A percentile compares a stretch with the other conserved stretches of the same genome.
Conservation (phyloP, 1,140 invertebrate genomes). For the Coenobita brevimanus region DNA sequence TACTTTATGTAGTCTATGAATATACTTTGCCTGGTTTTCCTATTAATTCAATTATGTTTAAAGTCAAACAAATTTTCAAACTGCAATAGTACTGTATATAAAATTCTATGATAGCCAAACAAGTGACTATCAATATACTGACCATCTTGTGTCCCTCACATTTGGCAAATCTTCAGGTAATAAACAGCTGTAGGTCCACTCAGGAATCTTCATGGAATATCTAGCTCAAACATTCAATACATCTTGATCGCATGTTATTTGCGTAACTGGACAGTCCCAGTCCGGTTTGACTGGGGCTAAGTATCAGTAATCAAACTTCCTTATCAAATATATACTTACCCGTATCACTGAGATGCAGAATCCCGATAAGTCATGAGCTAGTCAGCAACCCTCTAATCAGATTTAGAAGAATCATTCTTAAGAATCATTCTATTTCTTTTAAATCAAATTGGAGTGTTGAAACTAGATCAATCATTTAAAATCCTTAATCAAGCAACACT, state of each 20-base stretch:
- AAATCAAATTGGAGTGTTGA: constrained; percentile 30
- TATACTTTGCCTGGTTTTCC: constrained; percentile 22
- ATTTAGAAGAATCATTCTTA: neutral
- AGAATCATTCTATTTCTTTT: neutral
- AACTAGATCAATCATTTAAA: constrained; percentile 30
- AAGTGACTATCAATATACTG: constrained; percentile 54
- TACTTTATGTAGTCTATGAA: too few species aligned
- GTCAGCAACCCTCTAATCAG: constrained; percentile 9
- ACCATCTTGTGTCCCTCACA: constrained; percentile 49
- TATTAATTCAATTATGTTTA: neutral
- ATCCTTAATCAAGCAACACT: constrained; percentile 46
- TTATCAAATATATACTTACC: too few species aligned
- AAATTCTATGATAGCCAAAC: constrained; percentile 36
- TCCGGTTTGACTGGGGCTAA: too few species aligned
- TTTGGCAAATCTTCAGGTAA: constrained; percentile 44
- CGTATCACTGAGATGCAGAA: neutral
- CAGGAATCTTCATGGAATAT: constrained; percentile 46
- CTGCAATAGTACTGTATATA: constrained; percentile 26
- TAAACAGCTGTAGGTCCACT: constrained; percentile 34
- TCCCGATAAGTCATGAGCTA: constrained; percentile 42
- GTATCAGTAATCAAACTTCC: too few species aligned
- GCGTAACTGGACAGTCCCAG: too few species aligned
- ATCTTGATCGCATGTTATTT: too few species aligned
- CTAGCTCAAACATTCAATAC: neutral
- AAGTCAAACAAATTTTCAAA: neutral